Percentiles rank a stretch among this genome's conserved stretches.
Conservation (phyloP, 1,140 invertebrate species). For the Saccostrea cuccullata region DNA sequence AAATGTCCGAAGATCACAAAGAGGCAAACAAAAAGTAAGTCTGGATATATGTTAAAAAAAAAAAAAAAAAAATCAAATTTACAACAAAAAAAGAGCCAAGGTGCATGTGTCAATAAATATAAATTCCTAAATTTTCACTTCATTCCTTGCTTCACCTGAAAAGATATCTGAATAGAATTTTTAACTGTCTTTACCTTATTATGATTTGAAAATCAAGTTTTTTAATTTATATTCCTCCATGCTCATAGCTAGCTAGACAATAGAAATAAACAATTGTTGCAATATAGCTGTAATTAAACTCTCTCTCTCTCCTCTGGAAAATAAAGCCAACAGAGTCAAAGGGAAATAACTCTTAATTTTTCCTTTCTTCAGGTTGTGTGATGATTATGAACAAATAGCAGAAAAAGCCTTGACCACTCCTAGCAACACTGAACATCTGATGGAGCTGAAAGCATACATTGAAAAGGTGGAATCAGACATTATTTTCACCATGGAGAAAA, state of each 20-base stretch:
- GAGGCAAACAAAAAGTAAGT: slow-evolving; percentile 86
- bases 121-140: too few relatives aligned
- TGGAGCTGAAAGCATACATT: slow-evolving; percentile 89
- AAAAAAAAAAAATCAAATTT: neutral
- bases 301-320: neutral
- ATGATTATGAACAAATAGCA: slow-evolving; percentile 90
- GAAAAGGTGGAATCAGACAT: slow-evolving; percentile 86
- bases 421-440: slow-evolving; percentile 89
- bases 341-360: neutral
- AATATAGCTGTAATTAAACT: neutral
- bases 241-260: too few relatives aligned
- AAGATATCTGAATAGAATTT: neutral
- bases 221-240: neutral
- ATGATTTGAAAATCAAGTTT: neutral
- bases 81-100: neutral
- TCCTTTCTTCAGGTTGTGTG: slow-evolving; percentile 84
- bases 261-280: neutral
- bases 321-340: neutral
- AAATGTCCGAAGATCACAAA: slow-evolving; percentile 90
- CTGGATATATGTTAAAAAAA: neutral
- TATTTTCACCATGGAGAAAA: slow-evolving; percentile 87
- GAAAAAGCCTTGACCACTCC: slow-evolving; percentile 89
- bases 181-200: neutral
- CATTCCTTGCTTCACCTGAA: neutral
- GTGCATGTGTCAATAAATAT: too few relatives aligned